These are phyloP conservation scores for Hippoglossus stenolepis DNA, from an alignment of 2,113 vertebrate species.

Conservation along the genomic window DNA sequence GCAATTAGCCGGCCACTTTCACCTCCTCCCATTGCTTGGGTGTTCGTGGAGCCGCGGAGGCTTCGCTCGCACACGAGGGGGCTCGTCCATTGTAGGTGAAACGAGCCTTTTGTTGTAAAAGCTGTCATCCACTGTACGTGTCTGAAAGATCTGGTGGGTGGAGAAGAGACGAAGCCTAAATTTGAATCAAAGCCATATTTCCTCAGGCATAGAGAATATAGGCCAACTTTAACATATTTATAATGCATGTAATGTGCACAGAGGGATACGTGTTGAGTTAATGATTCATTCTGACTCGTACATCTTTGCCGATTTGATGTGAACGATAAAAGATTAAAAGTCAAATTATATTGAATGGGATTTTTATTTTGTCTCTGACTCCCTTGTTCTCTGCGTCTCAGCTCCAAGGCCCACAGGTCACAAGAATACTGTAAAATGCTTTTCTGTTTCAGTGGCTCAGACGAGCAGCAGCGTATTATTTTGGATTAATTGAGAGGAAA, in stretches of 20 bases:
- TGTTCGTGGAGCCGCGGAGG: slow-evolving; percentile 19
- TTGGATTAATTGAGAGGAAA: too few relatives aligned
- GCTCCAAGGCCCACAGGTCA: too few relatives aligned
- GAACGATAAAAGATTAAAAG: neutral
- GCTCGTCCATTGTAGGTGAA: slow-evolving; percentile 30
- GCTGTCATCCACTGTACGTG: slow-evolving; percentile 30
- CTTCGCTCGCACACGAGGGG: neutral
- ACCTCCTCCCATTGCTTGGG: slow-evolving; percentile 43
- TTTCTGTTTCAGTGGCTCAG: too few relatives aligned
- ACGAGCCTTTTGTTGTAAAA: slow-evolving; percentile 34
- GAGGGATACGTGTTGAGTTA: slow-evolving; percentile 12
- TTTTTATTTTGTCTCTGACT: too few relatives aligned
- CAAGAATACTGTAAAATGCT: too few relatives aligned
- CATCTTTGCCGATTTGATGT: neutral
- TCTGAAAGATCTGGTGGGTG: slow-evolving; percentile 57
- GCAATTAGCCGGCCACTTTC: slow-evolving; percentile 24
- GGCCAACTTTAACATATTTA: slow-evolving; percentile 65
- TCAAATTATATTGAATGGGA: neutral
- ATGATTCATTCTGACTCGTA: slow-evolving; percentile 30
- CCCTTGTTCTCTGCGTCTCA: too few relatives aligned
- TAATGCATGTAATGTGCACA: slow-evolving; percentile 26
- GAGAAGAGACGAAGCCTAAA: slow-evolving; percentile 68
- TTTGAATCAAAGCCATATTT: slow-evolving; percentile 70
- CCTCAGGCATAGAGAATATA: slow-evolving; percentile 68
- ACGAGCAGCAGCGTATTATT: too few relatives aligned